Conservation (phyloP, 2,888 invertebrate species). For the Clivina fossor region DNA sequence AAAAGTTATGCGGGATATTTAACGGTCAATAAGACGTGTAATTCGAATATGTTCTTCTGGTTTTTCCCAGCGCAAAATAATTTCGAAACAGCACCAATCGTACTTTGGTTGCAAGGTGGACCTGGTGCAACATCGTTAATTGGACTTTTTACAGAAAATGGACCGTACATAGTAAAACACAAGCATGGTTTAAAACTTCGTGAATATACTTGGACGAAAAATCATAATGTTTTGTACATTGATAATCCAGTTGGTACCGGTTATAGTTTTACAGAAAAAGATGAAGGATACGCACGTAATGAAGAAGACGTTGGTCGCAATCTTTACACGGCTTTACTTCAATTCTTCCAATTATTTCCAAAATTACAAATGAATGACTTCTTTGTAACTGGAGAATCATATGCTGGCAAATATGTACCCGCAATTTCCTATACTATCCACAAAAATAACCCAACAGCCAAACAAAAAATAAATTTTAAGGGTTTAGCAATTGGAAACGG, state of each 20-base stretch:
- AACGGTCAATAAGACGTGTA: constrained; percentile 75
- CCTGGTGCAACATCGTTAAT: constrained; percentile 80
- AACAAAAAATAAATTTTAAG: constrained; percentile 69
- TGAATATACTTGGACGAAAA: constrained; percentile 77
- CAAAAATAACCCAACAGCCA: constrained; percentile 60
- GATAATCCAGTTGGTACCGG: constrained; percentile 94
- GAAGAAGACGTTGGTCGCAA: constrained; percentile 80
- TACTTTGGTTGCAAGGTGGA: constrained; percentile 86
- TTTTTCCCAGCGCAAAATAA: constrained; percentile 76
- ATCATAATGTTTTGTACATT: constrained; percentile 81
- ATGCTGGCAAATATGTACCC: constrained; percentile 81
- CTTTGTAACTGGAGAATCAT: constrained; percentile 88
- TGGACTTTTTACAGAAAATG: constrained; percentile 82
- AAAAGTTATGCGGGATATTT: constrained; percentile 79
- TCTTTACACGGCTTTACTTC: constrained; percentile 72
- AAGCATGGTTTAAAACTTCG: constrained; percentile 57
- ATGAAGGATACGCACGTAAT: constrained; percentile 75
- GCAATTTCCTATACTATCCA: constrained; percentile 75
- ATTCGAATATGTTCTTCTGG: constrained; percentile 91
- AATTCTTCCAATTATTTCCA: constrained; percentile 84
- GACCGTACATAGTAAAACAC: constrained; percentile 66
- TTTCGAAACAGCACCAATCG: constrained; percentile 65
- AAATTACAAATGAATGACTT: constrained; percentile 74
- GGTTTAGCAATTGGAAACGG: constrained; percentile 81
- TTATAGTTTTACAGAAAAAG: constrained; percentile 81